Percentiles rank a stretch among this genome's conserved stretches.
These are phyloP conservation scores for Lophius piscatorius DNA, from an alignment of 2,113 vertebrate genomes.

Conservation along the genomic window DNA sequence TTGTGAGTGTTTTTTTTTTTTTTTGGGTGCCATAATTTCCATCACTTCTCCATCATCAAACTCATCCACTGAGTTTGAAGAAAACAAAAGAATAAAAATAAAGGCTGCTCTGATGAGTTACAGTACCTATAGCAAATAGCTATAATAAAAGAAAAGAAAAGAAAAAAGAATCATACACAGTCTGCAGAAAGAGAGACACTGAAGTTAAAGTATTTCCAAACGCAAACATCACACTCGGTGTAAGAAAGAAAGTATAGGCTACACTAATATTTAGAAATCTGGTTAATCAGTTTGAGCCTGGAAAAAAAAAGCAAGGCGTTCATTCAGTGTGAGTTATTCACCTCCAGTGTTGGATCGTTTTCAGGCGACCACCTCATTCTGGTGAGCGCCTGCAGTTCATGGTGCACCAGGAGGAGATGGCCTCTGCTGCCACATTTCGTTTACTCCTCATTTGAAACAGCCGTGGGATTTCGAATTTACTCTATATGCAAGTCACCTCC, in stretches of 20 bases:
- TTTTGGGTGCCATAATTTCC: constrained; percentile 47
- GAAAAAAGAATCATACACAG: constrained; percentile 56
- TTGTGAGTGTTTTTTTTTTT: constrained; percentile 38
- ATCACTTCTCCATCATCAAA: constrained; percentile 40
- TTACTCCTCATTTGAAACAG: constrained; percentile 61
- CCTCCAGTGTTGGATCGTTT: constrained; percentile 73
- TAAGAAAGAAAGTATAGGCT: constrained; percentile 74
- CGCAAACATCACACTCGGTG: constrained; percentile 73
- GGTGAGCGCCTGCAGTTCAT: constrained; percentile 66
- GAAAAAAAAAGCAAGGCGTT: constrained; percentile 61
- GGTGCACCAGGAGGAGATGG: constrained; percentile 68
- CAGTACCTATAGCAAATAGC: constrained; percentile 49
- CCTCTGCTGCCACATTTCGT: constrained; percentile 66
- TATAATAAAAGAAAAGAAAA: not conserved
- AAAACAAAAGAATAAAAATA: constrained; percentile 32
- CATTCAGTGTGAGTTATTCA: constrained; percentile 66
- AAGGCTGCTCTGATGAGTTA: constrained; percentile 66
- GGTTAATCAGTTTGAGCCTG: constrained; percentile 73
- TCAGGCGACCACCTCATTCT: constrained; percentile 58
- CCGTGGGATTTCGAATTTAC: constrained; percentile 67
- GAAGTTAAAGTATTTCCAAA: constrained; percentile 67
- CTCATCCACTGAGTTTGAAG: constrained; percentile 50
- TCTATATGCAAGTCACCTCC: constrained; percentile 64
- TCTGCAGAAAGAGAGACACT: constrained; percentile 64
- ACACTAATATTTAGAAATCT: constrained; percentile 76